A percentile compares a stretch with the other conserved stretches of the same genome.
Evolutionary conservation across 1,140 invertebrate genomes (phyloP).

Genomic region (Heliconius hewitsoni): DNA sequence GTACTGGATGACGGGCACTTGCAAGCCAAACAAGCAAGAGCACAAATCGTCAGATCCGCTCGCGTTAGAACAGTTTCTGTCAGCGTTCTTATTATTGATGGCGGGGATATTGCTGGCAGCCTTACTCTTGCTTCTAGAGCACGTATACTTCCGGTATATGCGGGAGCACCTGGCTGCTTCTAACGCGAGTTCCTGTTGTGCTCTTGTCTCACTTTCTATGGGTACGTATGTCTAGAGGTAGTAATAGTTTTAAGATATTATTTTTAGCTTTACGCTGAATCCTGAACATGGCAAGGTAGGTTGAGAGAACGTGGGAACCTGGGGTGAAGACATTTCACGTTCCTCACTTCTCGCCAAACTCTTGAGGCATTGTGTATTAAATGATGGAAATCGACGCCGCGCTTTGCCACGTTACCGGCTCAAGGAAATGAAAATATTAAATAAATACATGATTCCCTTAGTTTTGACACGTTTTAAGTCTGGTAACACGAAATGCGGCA

Average conservation of each 20-base stretch:
- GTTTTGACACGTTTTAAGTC: too few relatives aligned
- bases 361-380: too few relatives aligned
- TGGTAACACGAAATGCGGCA: too few relatives aligned
- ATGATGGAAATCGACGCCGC: too few relatives aligned
- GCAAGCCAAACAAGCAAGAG: constrained; percentile 95
- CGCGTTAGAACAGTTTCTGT: constrained; percentile 98
- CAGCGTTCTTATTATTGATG: constrained; percentile 96
- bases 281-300: too few relatives aligned
- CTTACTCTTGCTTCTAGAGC: constrained; percentile 92
- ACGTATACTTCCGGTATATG: constrained; percentile 96
- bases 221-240: constrained; percentile 60
- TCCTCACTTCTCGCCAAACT: too few relatives aligned
- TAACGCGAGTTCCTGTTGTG: constrained; percentile 93
- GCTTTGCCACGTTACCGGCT: too few relatives aligned
- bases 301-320: too few relatives aligned
- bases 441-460: too few relatives aligned
- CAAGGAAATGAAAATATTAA: too few relatives aligned
- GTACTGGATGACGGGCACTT: constrained; percentile 99
- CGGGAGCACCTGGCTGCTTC: constrained; percentile 93
- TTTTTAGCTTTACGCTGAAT: too few relatives aligned
- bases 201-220: constrained; percentile 92
- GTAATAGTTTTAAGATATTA: neutral
- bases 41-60: constrained; percentile 95
- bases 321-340: too few relatives aligned
- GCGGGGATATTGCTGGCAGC: constrained; percentile 95